Percentiles rank a stretch among this genome's conserved stretches.
Evolutionary conservation across 2,113 vertebrate species (phyloP).

Genomic region (Melanostigma gelatinosum): DNA sequence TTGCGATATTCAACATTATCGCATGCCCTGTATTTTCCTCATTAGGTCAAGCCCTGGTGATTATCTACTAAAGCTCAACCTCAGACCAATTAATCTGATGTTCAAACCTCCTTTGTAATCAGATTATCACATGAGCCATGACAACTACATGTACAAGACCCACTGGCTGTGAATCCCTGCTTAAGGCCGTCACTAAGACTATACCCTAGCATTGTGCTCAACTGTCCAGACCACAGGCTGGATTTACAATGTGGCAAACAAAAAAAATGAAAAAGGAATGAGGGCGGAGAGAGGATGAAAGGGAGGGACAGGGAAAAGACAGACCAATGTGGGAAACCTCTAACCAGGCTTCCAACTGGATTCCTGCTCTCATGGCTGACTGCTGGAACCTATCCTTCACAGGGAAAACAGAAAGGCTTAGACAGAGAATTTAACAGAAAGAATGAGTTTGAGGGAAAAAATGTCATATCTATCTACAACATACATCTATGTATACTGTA

Average conservation of each 20-base stretch:
- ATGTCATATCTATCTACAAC: too few relatives aligned
- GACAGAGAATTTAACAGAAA: not conserved
- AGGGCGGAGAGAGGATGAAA: conserved; percentile 2
- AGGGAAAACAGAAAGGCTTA: not conserved
- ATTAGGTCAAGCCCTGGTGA: not conserved
- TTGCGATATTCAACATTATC: too few relatives aligned
- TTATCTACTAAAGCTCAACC: not conserved
- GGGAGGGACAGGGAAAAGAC: conserved; percentile 19
- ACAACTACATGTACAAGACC: not conserved
- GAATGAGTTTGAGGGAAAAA: not conserved
- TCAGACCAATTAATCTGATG: not conserved
- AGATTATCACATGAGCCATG: not conserved
- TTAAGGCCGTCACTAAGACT: too few relatives aligned
- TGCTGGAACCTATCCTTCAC: conserved; percentile 9
- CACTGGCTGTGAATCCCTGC: too few relatives aligned
- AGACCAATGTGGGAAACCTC: conserved; percentile 36
- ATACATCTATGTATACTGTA: not conserved
- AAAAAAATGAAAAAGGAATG: not conserved
- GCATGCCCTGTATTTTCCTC: not conserved
- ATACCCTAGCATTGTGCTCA: not conserved
- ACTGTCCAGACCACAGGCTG: conserved; percentile 36
- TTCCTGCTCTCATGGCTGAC: conserved; percentile 16
- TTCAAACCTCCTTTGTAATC: too few relatives aligned
- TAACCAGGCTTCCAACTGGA: conserved; percentile 7
- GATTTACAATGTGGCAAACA: conserved; percentile 34